Base-by-base conservation (phyloP, 1,140 invertebrate species). In the Wasmannia auropunctata region DNA sequence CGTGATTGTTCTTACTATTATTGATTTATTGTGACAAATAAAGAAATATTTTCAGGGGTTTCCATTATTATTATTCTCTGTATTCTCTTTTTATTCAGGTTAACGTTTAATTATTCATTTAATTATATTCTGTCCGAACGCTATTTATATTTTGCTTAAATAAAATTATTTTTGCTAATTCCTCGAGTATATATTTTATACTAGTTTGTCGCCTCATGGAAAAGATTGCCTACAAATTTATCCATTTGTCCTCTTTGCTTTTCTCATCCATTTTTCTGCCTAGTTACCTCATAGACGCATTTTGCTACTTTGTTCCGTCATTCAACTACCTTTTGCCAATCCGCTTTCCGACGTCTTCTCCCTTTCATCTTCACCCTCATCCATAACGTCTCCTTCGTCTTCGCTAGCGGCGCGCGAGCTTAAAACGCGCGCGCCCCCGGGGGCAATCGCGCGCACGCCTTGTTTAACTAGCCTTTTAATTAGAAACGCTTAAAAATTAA, bases 381-480 rank as follows among this genome's bases (percentile, higher is more conserved):
- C 62, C 51, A n/a, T 60, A 67, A 75, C 49, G 54, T 75, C 51
- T 69, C 25, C 54, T 69, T 62, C 51, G 46, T 70, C 51, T 77
- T 75, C 63, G 65, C 49, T 28, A 56, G 65, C 72, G 56, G 34
- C 37, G 65, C 46, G 85, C 63, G 77, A 80, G 79, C 58, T 56
- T 56, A 4, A 54, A 84, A 88, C 84, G 70, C 70, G 83, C 25
- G 60, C 51, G 49, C 83, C 92, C n/a, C 93, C 91, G 90, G 86
- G 91, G 94, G 93, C 94, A 91, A 93, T 92, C 90, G 87, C 80
- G 85, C 86, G 72, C 86, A 72, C 51, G 91, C 92, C 93, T 94
- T 95, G 94, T 95, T 95, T 95, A 95, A 95, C 94, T 93, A 95
- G 95, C 94, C 94, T 95, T 95, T 95, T 95, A 95, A 95, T 95